Evolutionary conservation across 2,113 vertebrate species (phyloP).

Genomic region (Gallinago media): DNA sequence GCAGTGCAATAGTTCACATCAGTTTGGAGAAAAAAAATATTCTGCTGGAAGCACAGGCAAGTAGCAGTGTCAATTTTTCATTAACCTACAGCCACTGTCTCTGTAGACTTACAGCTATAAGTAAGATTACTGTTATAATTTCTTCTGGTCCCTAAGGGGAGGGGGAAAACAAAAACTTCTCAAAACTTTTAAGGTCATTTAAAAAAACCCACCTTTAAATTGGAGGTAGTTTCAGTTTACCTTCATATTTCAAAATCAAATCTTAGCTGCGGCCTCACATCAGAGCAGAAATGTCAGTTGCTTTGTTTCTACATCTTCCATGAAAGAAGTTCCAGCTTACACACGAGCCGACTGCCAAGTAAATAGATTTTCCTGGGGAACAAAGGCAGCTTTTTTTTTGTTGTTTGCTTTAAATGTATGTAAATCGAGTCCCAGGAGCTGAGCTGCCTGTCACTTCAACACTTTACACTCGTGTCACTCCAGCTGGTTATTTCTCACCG

Average conservation of each 20-base stretch:
- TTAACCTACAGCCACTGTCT: constrained; percentile 73
- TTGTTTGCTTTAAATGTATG: constrained; percentile 55
- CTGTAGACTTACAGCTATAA: constrained; percentile 55
- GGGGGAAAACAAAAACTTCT: background rate
- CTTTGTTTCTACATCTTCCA: constrained; percentile 49
- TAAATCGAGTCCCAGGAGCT: constrained; percentile 47
- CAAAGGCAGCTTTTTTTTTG: constrained; percentile 30
- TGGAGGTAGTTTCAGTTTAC: constrained; percentile 62
- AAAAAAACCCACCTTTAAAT: constrained; percentile 58
- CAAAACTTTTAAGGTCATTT: constrained; percentile 76
- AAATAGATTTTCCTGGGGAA: constrained; percentile 46
- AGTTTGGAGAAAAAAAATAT: constrained; percentile 27
- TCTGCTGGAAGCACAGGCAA: constrained; percentile 52
- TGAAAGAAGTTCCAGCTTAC: background rate
- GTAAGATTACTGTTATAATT: constrained; percentile 76
- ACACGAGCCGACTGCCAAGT: constrained; percentile 36
- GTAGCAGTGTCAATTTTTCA: constrained; percentile 73
- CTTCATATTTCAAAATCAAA: constrained; percentile 74
- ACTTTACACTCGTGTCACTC: constrained; percentile 10
- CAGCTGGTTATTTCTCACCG: background rate
- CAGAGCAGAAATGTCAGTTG: constrained; percentile 62
- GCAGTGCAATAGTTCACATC: constrained; percentile 52
- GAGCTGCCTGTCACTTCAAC: constrained; percentile 37
- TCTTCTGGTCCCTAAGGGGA: constrained; percentile 61
- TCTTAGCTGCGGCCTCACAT: constrained; percentile 47